Evolutionary conservation across 1,140 invertebrate genomes (phyloP).

Genomic region (Apis dorsata): DNA sequence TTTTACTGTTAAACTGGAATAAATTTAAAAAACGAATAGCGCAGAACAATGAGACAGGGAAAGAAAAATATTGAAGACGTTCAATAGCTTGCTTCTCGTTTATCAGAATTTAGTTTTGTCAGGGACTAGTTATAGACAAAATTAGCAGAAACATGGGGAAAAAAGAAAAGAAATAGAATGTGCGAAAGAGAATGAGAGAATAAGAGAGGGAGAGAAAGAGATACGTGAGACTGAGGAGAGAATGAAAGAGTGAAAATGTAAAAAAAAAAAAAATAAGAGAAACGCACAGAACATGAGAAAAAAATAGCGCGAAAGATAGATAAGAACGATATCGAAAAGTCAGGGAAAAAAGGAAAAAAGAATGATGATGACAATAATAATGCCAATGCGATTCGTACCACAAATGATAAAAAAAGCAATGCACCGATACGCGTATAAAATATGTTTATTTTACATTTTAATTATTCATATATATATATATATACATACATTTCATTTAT

Average conservation of each 20-base stretch:
- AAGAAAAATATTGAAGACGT: slow-evolving; percentile 48
- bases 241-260: background rate
- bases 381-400: slow-evolving; percentile 67
- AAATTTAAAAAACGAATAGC: slow-evolving; percentile 25
- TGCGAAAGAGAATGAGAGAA: background rate
- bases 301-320: slow-evolving; percentile 18
- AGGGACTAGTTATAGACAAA: slow-evolving; percentile 58
- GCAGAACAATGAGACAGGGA: slow-evolving; percentile 38
- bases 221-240: background rate
- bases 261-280: background rate
- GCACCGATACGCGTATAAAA: too few relatives aligned
- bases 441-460: too few relatives aligned
- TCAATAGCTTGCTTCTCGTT: slow-evolving; percentile 65
- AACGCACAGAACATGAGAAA: background rate
- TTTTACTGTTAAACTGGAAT: slow-evolving; percentile 46
- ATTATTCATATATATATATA: too few relatives aligned
- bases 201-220: background rate
- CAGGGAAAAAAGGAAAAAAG: slow-evolving; percentile 43
- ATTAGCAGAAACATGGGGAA: slow-evolving; percentile 27
- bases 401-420: slow-evolving; percentile 31
- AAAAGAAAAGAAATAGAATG: background rate
- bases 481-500: too few relatives aligned
- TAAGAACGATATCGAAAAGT: slow-evolving; percentile 28
- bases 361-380: slow-evolving; percentile 75
- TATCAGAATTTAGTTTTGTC: slow-evolving; percentile 65